Evolutionary conservation across 2,797 vertebrate genomes (phyloP).

Genomic region (Gallinago stenura): DNA sequence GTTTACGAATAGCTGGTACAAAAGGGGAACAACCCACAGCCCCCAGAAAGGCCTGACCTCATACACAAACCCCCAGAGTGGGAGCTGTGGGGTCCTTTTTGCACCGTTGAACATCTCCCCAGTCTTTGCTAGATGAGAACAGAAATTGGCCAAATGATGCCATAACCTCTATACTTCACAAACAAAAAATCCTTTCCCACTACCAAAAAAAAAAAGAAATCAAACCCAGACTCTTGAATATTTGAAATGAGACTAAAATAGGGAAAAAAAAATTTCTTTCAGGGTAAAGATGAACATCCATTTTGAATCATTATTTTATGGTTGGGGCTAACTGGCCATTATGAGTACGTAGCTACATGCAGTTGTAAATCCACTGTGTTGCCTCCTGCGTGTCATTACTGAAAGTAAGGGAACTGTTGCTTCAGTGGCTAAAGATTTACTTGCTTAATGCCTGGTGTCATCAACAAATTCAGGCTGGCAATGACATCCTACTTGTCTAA

Average conservation of each 20-base stretch:
- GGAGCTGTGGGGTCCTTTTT: not conserved
- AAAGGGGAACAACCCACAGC: not conserved
- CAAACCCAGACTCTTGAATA: not conserved
- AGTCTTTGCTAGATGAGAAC: not conserved
- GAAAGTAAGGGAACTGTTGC: not conserved
- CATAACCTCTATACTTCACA: accelerated
- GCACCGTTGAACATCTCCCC: not conserved
- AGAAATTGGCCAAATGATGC: not conserved
- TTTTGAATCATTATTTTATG: not conserved
- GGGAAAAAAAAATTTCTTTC: not conserved
- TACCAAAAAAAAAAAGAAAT: not conserved
- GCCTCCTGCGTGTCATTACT: not conserved
- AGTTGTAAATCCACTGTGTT: not conserved
- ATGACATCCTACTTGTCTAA: conserved; percentile 27
- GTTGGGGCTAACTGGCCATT: not conserved
- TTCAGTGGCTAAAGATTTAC: conserved; percentile 22
- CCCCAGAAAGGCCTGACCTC: not conserved
- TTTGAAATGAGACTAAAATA: not conserved
- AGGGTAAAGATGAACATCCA: not conserved
- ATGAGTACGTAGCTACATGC: not conserved
- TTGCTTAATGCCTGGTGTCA: conserved; percentile 22
- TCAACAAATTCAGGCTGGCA: conserved; percentile 47
- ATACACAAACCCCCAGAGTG: accelerated
- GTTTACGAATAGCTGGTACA: not conserved
- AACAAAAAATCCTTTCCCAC: not conserved